phyloP scores from a whole-genome alignment of 2,888 invertebrate genomes.

The Machimus rusticus region DNA sequence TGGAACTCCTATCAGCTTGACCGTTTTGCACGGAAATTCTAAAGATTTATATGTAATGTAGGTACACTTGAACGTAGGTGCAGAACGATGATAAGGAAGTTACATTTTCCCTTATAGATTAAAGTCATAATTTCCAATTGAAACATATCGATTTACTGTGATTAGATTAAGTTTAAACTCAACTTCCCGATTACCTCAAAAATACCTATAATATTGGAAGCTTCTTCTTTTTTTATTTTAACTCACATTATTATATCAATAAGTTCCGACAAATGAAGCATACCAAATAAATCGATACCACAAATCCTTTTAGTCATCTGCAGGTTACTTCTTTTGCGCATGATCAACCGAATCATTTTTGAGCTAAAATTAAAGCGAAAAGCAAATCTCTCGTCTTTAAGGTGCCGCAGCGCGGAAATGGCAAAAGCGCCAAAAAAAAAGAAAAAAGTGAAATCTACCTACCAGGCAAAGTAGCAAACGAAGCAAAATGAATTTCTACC shows the following conservation, averaged over 20 bases:
- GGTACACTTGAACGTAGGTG: not conserved
- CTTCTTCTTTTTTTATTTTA: not conserved
- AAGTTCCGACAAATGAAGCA: not conserved
- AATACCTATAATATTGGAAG: not conserved
- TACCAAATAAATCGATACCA: not conserved
- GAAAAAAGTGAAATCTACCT: not conserved
- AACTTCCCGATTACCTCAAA: not conserved
- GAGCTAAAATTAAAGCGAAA: not conserved
- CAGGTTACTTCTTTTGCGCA: not conserved
- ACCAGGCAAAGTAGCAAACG: not conserved
- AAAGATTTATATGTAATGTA: not conserved
- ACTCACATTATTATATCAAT: not conserved
- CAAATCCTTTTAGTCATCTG: not conserved
- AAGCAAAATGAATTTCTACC: constrained; percentile 7
- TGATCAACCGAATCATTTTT: not conserved
- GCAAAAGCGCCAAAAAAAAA: not conserved
- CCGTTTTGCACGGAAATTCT: not conserved
- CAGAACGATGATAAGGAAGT: not conserved
- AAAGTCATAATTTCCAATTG: not conserved
- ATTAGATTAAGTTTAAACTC: not conserved
- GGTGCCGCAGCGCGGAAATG: not conserved
- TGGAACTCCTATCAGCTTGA: not conserved
- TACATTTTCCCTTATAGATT: not conserved
- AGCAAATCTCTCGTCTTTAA: not conserved
- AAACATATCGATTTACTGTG: not conserved